Conservation (phyloP, 2,888 invertebrate species). For the Dryomyza anilis region DNA sequence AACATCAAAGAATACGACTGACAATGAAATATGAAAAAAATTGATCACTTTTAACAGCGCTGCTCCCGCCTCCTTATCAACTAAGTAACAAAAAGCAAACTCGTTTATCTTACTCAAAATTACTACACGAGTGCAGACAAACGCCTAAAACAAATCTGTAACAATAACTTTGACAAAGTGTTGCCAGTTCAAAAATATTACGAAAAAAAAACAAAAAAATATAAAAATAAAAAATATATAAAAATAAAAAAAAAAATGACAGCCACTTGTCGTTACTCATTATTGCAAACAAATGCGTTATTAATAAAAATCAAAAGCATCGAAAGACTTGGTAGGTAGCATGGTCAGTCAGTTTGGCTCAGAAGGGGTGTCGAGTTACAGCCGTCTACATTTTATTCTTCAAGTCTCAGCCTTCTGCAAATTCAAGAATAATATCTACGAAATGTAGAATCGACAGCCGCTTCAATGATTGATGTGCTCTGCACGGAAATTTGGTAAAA, state of each 20-base stretch:
- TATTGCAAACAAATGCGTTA: slow-evolving; percentile 38
- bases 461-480: too few species aligned
- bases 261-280: slow-evolving; percentile 36
- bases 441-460: too few species aligned
- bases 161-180: slow-evolving; percentile 32
- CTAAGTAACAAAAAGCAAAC: not conserved
- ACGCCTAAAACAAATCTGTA: slow-evolving; percentile 18
- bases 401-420: too few species aligned
- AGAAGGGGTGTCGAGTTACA: too few species aligned
- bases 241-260: slow-evolving; percentile 17
- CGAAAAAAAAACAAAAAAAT: slow-evolving; percentile 16
- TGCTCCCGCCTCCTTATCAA: too few species aligned
- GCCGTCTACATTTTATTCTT: too few species aligned
- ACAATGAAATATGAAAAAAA: not conserved
- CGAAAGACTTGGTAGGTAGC: too few species aligned
- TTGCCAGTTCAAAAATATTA: slow-evolving; percentile 20
- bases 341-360: too few species aligned
- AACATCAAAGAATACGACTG: too few species aligned
- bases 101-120: not conserved
- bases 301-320: slow-evolving; percentile 37
- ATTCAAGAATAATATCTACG: too few species aligned
- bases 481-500: too few species aligned
- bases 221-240: slow-evolving; percentile 16
- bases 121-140: not conserved
- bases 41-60: too few species aligned